Conservation (phyloP, 2,888 invertebrate genomes). For the Rhamphomyia laevipes region DNA sequence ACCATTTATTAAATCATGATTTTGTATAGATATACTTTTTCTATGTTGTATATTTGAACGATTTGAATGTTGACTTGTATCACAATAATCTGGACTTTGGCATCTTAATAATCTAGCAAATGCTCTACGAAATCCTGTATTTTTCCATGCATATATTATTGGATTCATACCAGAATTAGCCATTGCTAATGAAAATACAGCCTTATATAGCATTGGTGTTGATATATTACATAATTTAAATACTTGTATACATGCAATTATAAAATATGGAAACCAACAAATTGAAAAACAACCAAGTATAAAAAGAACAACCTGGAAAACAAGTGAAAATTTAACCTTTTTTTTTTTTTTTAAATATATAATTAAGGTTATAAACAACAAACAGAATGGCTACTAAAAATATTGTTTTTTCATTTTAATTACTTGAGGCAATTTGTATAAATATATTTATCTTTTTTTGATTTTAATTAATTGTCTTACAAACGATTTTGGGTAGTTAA, state of each 20-base stretch:
- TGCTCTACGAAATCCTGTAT: conserved; percentile 61
- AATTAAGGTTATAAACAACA: neutral
- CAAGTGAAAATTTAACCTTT: neutral
- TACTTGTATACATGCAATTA: conserved; percentile 52
- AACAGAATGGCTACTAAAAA: neutral
- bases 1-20: conserved; percentile 12
- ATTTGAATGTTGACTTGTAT: conserved; percentile 18
- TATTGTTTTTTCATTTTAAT: too few species aligned
- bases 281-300: conserved; percentile 69
- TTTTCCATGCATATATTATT: conserved; percentile 77
- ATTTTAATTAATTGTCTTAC: neutral
- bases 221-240: conserved; percentile 41
- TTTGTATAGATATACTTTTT: conserved; percentile 15
- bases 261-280: conserved; percentile 71
- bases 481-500: neutral
- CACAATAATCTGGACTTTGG: conserved; percentile 47
- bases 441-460: neutral
- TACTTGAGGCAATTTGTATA: neutral
- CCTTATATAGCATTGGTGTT: conserved; percentile 48
- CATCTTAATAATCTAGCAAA: conserved; percentile 57
- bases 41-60: conserved; percentile 15
- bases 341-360: neutral
- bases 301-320: conserved; percentile 58
- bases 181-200: conserved; percentile 60
- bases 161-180: conserved; percentile 73